Base-by-base conservation (phyloP, 2,797 vertebrate species). In the Parauchenoglanis punctatus region DNA sequence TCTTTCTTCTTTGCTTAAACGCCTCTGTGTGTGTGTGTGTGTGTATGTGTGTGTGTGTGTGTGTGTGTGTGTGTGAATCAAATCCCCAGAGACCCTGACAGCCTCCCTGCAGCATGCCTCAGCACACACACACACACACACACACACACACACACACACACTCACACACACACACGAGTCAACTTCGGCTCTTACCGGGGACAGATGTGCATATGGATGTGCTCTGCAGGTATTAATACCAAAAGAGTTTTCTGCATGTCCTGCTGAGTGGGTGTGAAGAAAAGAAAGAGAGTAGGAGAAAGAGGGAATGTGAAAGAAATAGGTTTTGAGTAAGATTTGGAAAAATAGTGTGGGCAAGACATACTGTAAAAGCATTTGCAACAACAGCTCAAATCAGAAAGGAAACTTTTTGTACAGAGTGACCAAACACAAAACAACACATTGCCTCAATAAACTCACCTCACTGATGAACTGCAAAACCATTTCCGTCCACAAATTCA, bases 11-110 rank as follows among this genome's bases (percentile, higher is more conserved):
- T 77, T 56, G 25, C 63, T 67, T 58, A 63, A 70, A 86, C 67
- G 54, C 58, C 56, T 78, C 52, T 56, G 25, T 78, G 76, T 80
- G 31, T 80, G 23, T 78, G 76, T 78, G 76, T 80, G 54, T 80
- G 28, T 61, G 65, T 72, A 78, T 17, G 67, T 31, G 67, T 0
- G 67, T 15, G 54, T 46, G 46, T 46, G 46, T 46, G 46, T 46
- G 46, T 46, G 46, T 46, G 46, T 31, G n/a, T n/a, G n/a, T n/a
- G n/a, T n/a, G n/a, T n/a, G n/a, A n/a, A n/a, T n/a, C n/a, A n/a
- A n/a, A n/a, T n/a, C n/a, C 12, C 87, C 88, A 89, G 88, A 89
- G 85, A 85, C 80, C 54, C 46, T 86, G 87, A 89, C 87, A 88
- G 75, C 67, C 61, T 78, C 83, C 84, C 84, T 83, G 83, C 85